These are phyloP conservation scores for Oeneis ivallda DNA, from an alignment of 2,888 invertebrate genomes.

Conservation along the genomic window DNA sequence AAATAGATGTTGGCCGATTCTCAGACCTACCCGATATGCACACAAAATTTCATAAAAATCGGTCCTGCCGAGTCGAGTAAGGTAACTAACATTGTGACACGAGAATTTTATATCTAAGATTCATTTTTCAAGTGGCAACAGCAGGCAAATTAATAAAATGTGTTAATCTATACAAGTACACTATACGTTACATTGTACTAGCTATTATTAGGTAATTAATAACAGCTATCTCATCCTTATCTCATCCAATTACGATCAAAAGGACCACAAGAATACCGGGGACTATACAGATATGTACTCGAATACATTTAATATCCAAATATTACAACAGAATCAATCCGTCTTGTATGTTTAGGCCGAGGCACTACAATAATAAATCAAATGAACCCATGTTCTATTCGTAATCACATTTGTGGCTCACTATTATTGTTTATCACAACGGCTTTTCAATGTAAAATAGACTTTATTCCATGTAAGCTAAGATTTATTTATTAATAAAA, in stretches of 20 bases:
- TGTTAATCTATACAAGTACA: not conserved
- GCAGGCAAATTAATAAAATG: not conserved
- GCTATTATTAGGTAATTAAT: not conserved
- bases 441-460: conserved; percentile 12
- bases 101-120: too few species aligned
- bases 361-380: conserved; percentile 38
- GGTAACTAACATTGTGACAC: too few species aligned
- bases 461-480: not conserved
- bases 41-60: too few species aligned
- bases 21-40: too few species aligned
- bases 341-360: conserved; percentile 36
- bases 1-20: too few species aligned
- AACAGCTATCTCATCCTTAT: conserved; percentile 5
- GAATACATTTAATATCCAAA: conserved; percentile 29
- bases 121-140: too few species aligned
- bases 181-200: not conserved
- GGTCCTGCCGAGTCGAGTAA: too few species aligned
- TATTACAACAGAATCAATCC: conserved; percentile 33
- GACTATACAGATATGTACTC: not conserved
- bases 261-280: not conserved
- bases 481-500: not conserved
- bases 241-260: conserved; percentile 15
- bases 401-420: conserved; percentile 30
- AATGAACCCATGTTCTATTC: conserved; percentile 24
- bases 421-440: conserved; percentile 13